Percentiles rank a stretch among this genome's conserved stretches.
Conservation (phyloP, 2,113 vertebrate genomes). For the Colius striatus region DNA sequence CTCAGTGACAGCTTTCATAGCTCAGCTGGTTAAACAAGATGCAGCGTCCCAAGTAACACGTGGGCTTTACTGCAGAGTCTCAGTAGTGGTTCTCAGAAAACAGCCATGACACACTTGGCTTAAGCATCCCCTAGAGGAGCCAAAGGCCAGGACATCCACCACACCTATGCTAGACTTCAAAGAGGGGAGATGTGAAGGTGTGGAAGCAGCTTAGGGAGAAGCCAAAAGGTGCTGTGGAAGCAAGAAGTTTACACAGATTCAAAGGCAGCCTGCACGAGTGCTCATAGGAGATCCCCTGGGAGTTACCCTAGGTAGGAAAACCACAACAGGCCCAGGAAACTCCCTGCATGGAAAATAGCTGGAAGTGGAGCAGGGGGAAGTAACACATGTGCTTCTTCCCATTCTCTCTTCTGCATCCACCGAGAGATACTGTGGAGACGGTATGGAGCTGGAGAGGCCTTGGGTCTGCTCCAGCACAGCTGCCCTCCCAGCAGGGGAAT, state of each 20-base stretch:
- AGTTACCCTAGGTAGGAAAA: not conserved
- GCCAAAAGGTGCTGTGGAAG: not conserved
- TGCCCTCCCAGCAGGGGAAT: not conserved
- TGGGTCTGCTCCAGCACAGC: conserved; percentile 9
- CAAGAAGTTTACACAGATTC: not conserved
- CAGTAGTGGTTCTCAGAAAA: not conserved
- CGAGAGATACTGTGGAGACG: not conserved
- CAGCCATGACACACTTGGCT: not conserved
- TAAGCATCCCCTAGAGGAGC: not conserved
- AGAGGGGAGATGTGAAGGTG: not conserved
- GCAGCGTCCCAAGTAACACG: not conserved
- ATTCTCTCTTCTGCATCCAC: not conserved
- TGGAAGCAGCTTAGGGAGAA: not conserved
- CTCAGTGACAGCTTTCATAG: not conserved
- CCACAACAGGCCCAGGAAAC: conserved; percentile 39
- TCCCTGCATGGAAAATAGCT: conserved; percentile 19
- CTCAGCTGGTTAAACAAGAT: not conserved
- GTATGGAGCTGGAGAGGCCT: not conserved
- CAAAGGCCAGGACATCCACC: not conserved
- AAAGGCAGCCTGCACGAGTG: not conserved
- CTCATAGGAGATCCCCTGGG: not conserved
- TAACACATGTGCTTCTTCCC: not conserved
- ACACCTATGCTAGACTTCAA: not conserved
- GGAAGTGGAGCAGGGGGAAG: not conserved
- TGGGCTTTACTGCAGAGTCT: not conserved